These are phyloP conservation scores for Pyrrhosoma nymphula DNA, from an alignment of 2,888 invertebrate species.

Conservation along the genomic window DNA sequence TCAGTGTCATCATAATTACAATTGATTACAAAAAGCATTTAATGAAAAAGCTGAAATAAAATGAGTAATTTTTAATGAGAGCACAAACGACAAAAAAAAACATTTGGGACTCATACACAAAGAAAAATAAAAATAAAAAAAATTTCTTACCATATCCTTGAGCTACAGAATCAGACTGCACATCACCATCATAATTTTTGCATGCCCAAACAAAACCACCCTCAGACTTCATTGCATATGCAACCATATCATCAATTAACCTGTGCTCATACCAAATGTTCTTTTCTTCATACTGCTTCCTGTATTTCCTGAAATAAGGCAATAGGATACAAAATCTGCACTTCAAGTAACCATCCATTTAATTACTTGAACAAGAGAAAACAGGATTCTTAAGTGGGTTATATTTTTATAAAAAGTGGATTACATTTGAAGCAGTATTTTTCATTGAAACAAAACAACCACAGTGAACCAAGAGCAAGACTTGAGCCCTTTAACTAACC, in stretches of 20 bases:
- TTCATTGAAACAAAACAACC: too few species aligned
- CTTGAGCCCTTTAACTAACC: too few species aligned
- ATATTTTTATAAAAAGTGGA: too few species aligned
- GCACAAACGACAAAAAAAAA: too few species aligned
- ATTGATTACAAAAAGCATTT: too few species aligned
- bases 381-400: too few species aligned
- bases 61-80: too few species aligned
- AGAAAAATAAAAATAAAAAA: background rate
- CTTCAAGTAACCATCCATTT: background rate
- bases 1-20: too few species aligned
- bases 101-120: too few species aligned
- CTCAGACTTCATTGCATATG: constrained; percentile 97
- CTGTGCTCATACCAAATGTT: constrained; percentile 99
- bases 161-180: constrained; percentile 98
- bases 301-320: constrained; percentile 85
- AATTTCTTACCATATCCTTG: constrained; percentile 87
- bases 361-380: background rate
- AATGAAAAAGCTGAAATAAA: too few species aligned
- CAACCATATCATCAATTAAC: constrained; percentile 99
- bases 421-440: too few species aligned
- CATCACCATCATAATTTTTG: constrained; percentile 99
- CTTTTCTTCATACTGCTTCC: constrained; percentile 88
- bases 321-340: background rate
- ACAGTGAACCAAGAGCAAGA: too few species aligned
- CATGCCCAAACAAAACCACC: constrained; percentile 99